phyloP scores from a whole-genome alignment of 1,140 invertebrate species.

The Zaprionus davidi region DNA sequence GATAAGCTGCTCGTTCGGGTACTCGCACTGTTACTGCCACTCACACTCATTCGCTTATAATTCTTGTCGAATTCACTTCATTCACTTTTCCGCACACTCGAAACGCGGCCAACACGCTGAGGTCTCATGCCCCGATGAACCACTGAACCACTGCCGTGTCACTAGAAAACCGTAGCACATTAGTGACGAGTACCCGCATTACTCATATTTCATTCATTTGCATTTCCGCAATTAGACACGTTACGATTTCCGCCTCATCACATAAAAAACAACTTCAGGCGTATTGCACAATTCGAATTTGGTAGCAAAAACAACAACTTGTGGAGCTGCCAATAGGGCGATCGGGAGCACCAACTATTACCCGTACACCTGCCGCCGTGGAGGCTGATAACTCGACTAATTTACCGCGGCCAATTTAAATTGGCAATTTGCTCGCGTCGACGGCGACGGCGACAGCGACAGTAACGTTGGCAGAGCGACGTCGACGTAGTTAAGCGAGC shows the following conservation, averaged over 20 bases:
- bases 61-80: constrained; percentile 31
- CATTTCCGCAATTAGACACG: constrained; percentile 49
- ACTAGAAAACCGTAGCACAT: background rate
- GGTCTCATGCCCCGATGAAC: constrained; percentile 25
- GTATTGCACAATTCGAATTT: background rate
- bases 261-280: background rate
- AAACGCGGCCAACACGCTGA: constrained; percentile 39
- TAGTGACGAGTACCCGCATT: constrained; percentile 21
- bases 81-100: constrained; percentile 53
- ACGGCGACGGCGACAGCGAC: constrained; percentile 19
- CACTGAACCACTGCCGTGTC: constrained; percentile 7
- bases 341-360: constrained; percentile 46
- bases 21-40: background rate
- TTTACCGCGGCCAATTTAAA: constrained; percentile 84
- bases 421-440: constrained; percentile 76
- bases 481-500: constrained; percentile 10
- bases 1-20: constrained; percentile 28
- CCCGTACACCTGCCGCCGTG: constrained; percentile 74
- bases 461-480: constrained; percentile 3
- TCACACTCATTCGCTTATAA: constrained; percentile 3
- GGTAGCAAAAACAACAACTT: constrained; percentile 1
- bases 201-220: constrained; percentile 30
- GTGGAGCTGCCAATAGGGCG: constrained; percentile 32
- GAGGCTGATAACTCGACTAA: constrained; percentile 84
- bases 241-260: constrained; percentile 61